Evolutionary conservation across 37 sponge, comb jelly and placozoan genomes (phyloP).

Genomic region (Trichoplax adhaerens): DNA sequence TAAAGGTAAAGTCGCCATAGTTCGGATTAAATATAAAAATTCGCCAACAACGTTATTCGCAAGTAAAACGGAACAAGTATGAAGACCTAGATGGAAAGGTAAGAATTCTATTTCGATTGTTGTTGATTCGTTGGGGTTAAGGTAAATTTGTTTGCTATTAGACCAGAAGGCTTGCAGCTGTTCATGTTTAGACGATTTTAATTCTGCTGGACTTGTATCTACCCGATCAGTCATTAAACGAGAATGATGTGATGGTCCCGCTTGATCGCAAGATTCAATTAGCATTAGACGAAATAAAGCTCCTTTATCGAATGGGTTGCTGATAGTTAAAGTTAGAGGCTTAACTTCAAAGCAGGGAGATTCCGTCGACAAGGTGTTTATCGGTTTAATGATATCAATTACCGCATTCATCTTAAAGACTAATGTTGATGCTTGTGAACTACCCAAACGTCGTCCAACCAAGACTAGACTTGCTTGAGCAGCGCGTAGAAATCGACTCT

Average conservation of each 20-base stretch:
- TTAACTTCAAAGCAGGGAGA: too few species aligned
- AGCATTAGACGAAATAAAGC: too few species aligned
- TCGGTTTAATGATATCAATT: slow-evolving; percentile 31
- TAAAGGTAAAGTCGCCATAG: too few species aligned
- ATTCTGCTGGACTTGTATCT: too few species aligned
- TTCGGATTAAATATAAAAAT: neutral
- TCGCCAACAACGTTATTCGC: slow-evolving; percentile 14
- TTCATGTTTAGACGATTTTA: too few species aligned
- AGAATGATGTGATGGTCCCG: too few species aligned
- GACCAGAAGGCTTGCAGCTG: slow-evolving; percentile 7
- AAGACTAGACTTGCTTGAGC: slow-evolving; percentile 29
- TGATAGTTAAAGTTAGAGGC: too few species aligned
- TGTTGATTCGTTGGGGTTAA: slow-evolving; percentile 13
- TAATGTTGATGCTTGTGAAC: slow-evolving; percentile 20
- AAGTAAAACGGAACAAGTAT: slow-evolving; percentile 13
- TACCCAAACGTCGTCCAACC: slow-evolving; percentile 21
- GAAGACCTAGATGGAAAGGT: slow-evolving; percentile 8
- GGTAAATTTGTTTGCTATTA: slow-evolving; percentile 5
- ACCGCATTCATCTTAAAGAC: slow-evolving; percentile 31
- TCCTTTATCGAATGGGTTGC: too few species aligned
- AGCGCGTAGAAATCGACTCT: slow-evolving; percentile 6
- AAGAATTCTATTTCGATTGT: slow-evolving; percentile 16
- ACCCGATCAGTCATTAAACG: too few species aligned
- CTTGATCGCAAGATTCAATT: too few species aligned
- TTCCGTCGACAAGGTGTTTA: too few species aligned